Conservation (phyloP, 2,113 vertebrate species). For the Thamnaconus septentrionalis region DNA sequence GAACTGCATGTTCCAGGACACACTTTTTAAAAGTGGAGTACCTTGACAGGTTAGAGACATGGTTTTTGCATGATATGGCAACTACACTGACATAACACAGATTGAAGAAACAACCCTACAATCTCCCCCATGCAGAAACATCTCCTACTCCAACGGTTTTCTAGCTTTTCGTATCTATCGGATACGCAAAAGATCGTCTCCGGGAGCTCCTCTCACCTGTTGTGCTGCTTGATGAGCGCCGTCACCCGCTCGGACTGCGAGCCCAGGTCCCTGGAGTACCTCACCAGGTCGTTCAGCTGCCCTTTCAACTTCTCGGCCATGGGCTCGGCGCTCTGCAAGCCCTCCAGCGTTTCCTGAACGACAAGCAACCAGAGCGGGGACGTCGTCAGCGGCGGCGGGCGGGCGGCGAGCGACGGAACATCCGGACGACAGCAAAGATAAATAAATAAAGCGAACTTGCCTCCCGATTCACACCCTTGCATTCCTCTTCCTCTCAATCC, state of each 20-base stretch:
- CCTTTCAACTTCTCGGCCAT: constrained; percentile 90
- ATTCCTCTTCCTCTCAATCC: constrained; percentile 25
- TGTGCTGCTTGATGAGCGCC: constrained; percentile 91
- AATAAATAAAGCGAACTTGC: constrained; percentile 34
- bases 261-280: constrained; percentile 89
- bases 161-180: too few relatives aligned
- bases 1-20: too few relatives aligned
- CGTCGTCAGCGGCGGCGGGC: constrained; percentile 14
- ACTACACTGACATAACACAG: too few relatives aligned
- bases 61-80: too few relatives aligned
- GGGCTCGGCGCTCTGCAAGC: constrained; percentile 84
- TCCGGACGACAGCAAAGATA: constrained; percentile 45
- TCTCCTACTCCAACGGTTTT: too few relatives aligned
- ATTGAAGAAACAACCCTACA: too few relatives aligned
- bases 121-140: too few relatives aligned
- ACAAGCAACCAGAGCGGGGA: constrained; percentile 46
- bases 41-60: too few relatives aligned
- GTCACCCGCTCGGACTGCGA: constrained; percentile 89
- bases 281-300: constrained; percentile 91
- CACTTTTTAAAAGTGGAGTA: too few relatives aligned
- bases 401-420: constrained; percentile 38
- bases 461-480: constrained; percentile 60
- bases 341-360: constrained; percentile 83
- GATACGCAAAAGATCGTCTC: too few relatives aligned
- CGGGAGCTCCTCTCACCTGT: constrained; percentile 79